These are phyloP conservation scores for Actinia tenebrosa DNA, from an alignment of 64 coral and sea anemone species.

Conservation along the genomic window DNA sequence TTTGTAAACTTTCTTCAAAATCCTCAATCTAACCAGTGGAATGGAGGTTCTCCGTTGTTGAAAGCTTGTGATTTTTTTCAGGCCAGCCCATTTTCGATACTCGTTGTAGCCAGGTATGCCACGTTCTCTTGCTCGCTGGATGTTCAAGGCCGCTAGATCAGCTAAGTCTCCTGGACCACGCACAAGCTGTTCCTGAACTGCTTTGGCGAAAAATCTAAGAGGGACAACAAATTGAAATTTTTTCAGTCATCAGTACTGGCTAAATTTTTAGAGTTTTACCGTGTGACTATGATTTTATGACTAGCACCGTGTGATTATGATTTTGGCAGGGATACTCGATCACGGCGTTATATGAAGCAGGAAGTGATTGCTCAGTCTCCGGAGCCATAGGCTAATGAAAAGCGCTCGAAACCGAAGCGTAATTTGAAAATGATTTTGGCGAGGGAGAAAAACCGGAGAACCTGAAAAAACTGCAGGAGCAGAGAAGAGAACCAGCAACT, in stretches of 20 bases:
- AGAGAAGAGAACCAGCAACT: no score
- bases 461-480: no score
- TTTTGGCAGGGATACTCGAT: no score
- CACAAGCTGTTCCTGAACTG: constrained; percentile 32
- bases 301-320: no score
- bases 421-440: no score
- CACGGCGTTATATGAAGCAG: no score
- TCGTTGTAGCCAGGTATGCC: constrained; percentile 48
- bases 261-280: no score
- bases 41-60: neutral
- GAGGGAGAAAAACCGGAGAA: no score
- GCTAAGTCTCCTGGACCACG: neutral
- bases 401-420: no score
- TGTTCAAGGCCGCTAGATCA: constrained; percentile 56
- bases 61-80: constrained; percentile 9
- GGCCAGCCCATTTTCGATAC: neutral
- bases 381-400: no score
- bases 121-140: constrained; percentile 45
- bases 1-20: neutral
- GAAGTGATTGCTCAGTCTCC: no score
- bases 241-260: neutral
- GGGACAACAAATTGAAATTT: neutral
- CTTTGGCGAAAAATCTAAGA: constrained; percentile 14
- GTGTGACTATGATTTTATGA: no score
- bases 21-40: neutral